These are phyloP conservation scores for Hipparchia sbordonii DNA, from an alignment of 2,888 invertebrate genomes.

Conservation along the genomic window DNA sequence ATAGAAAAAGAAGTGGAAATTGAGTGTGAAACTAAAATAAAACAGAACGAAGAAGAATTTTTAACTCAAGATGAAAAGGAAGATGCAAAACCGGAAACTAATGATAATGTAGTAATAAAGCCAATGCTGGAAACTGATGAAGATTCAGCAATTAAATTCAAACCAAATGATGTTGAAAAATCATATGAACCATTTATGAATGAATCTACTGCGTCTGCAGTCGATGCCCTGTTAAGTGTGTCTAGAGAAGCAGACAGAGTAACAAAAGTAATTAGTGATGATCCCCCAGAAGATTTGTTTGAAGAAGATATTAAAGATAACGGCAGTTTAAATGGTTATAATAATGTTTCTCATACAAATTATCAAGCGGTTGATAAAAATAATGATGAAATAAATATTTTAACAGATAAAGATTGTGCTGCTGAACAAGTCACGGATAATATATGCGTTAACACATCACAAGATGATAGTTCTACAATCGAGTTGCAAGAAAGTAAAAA, in stretches of 20 bases:
- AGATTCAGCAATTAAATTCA: slow-evolving; percentile 11
- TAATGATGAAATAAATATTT: slow-evolving; percentile 20
- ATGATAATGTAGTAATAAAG: background rate
- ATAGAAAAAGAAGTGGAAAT: slow-evolving; percentile 18
- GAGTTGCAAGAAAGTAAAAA: background rate
- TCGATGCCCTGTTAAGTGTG: slow-evolving; percentile 74
- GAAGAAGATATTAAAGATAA: slow-evolving; percentile 73
- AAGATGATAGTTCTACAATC: background rate
- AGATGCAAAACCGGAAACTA: background rate
- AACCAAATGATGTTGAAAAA: slow-evolving; percentile 30
- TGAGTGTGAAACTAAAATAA: slow-evolving; percentile 15
- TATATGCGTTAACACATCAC: background rate
- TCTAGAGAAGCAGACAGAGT: slow-evolving; percentile 73
- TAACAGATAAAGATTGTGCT: slow-evolving; percentile 13
- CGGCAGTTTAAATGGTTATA: slow-evolving; percentile 50
- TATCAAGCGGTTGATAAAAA: slow-evolving; percentile 40
- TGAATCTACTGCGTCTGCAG: slow-evolving; percentile 73
- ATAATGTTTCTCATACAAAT: slow-evolving; percentile 43
- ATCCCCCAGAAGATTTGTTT: slow-evolving; percentile 74
- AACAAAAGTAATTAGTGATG: slow-evolving; percentile 67
- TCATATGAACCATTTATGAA: slow-evolving; percentile 59
- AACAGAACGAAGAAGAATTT: slow-evolving; percentile 18
- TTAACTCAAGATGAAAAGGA: slow-evolving; percentile 6
- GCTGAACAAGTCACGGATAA: slow-evolving; percentile 4
- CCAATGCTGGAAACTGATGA: slow-evolving; percentile 9